These are phyloP conservation scores for Octomys mimax DNA, from an alignment of 2,797 vertebrate genomes.

Conservation along the genomic window DNA sequence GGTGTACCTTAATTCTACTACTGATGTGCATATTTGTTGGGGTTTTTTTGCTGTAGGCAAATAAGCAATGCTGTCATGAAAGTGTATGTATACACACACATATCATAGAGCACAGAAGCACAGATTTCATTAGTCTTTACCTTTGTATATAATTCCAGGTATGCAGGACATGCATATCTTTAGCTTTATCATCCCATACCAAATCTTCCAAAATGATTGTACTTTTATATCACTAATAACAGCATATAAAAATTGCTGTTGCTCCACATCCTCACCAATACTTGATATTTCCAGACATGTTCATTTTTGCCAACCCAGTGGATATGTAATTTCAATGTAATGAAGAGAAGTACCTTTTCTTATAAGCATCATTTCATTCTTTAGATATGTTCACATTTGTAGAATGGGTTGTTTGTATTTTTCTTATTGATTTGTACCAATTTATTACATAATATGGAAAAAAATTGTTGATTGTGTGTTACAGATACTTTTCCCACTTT, in stretches of 20 bases:
- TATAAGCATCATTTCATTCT: neutral
- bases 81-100: neutral
- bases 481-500: neutral
- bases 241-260: neutral
- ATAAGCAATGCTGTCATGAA: neutral
- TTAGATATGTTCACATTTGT: constrained; percentile 19
- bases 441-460: neutral
- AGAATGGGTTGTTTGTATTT: constrained; percentile 16
- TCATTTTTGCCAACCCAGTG: neutral
- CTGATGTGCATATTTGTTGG: neutral
- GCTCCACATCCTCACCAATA: neutral
- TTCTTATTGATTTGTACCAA: constrained; percentile 18
- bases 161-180: neutral
- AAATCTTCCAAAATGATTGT: neutral
- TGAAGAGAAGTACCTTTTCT: neutral
- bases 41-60: neutral
- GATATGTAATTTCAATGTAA: neutral
- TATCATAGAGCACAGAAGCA: neutral
- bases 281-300: neutral
- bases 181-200: neutral
- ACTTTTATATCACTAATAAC: neutral
- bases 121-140: constrained; percentile 32
- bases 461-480: neutral
- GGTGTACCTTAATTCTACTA: neutral
- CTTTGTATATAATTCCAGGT: neutral